Percentiles rank a stretch among this genome's conserved stretches.
These are phyloP conservation scores for Oasisia sp. DNA, from an alignment of 2,888 invertebrate genomes.

Conservation along the genomic window DNA sequence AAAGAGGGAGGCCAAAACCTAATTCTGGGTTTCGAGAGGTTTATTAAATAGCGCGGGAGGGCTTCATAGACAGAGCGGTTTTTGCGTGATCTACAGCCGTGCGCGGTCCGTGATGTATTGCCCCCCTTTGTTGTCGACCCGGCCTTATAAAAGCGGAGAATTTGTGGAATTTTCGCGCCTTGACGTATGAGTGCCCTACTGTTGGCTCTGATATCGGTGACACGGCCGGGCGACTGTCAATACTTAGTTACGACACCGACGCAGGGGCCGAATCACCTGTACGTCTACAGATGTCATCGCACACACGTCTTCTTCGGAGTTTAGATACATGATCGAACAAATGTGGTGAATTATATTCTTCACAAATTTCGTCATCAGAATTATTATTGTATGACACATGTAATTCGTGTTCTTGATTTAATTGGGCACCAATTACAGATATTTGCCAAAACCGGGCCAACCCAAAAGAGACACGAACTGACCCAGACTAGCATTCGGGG, in stretches of 20 bases:
- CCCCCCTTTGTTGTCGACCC: neutral
- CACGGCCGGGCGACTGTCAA: neutral
- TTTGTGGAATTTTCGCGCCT: neutral
- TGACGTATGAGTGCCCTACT: neutral
- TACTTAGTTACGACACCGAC: neutral
- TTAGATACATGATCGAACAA: neutral
- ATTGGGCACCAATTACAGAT: neutral
- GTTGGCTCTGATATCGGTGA: neutral
- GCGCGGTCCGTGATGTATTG: neutral
- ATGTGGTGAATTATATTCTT: neutral
- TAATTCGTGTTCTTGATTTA: neutral
- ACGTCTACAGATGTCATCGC: neutral
- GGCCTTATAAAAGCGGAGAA: slow-evolving; percentile 3
- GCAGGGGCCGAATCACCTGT: neutral
- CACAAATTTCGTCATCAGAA: neutral
- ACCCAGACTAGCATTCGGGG: too few species aligned
- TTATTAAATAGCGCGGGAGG: slow-evolving; percentile 9
- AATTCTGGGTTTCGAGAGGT: neutral
- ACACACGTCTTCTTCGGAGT: neutral
- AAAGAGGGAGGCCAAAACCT: neutral
- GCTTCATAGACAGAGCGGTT: neutral
- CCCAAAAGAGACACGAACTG: too few species aligned
- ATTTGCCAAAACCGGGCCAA: neutral
- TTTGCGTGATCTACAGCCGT: neutral
- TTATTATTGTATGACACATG: neutral